phyloP scores from a whole-genome alignment of 2,888 invertebrate species.

The Notodonta dromedarius region DNA sequence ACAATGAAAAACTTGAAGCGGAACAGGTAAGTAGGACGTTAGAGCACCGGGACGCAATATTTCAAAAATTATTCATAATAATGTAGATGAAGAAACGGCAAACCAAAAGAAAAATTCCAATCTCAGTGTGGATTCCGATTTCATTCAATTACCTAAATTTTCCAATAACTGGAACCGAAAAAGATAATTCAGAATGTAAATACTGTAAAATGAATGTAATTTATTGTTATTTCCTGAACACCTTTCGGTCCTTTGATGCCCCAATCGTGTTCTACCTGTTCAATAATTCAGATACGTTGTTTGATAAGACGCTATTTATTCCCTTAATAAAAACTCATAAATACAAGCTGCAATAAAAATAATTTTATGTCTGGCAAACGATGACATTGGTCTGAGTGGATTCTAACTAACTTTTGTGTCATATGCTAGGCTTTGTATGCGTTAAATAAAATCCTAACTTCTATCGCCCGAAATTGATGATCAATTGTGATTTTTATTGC shows the following conservation, averaged over 20 bases:
- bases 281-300: neutral
- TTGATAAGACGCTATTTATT: neutral
- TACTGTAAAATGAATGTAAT: neutral
- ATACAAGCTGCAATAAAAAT: neutral
- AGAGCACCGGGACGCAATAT: neutral
- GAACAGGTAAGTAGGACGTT: neutral
- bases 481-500: no score
- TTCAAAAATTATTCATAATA: neutral
- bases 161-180: neutral
- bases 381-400: no score
- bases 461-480: no score
- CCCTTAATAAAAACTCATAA: neutral
- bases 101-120: neutral
- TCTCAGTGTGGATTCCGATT: neutral
- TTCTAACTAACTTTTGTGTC: no score
- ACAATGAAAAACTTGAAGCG: neutral
- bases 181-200: neutral
- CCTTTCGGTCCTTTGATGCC: neutral
- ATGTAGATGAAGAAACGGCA: neutral
- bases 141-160: neutral
- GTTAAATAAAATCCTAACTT: no score
- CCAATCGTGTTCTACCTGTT: neutral
- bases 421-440: no score
- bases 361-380: no score
- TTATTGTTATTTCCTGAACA: neutral